Evolutionary conservation across 2,113 vertebrate genomes (phyloP), one percentile per base, ranked within the genome.

Genomic region (Rafetus swinhoei): DNA sequence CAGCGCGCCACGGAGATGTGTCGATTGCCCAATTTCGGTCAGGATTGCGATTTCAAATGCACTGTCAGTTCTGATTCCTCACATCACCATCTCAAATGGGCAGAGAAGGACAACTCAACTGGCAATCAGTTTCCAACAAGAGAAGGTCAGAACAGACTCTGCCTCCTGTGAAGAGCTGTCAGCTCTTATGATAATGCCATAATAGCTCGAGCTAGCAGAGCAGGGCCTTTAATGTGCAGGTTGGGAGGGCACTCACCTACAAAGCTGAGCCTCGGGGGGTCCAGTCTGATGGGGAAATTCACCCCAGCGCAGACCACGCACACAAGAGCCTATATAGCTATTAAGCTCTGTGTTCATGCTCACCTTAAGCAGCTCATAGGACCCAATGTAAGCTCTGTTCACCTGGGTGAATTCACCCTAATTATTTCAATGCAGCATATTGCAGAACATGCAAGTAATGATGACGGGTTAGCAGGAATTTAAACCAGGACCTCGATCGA

Each of bases 41-140:
- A 97, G 92, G 93, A 89, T 90, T 96, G 95, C 85, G 81, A 93
- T 93, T 97, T 97, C 93, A 98, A 97, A 98, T 89, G 91, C 93
- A 81, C 94, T 95, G 97, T 97, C 98, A 96, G 85, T 93, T 98
- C 95, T 95, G 93, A 98, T 98, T 98, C 97, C 94, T 98, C 96
- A 96, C 92, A 97, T 97, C 97, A 96, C 91, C 93, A 93, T 93
- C 94, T 96, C 93, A 82, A 92, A 95, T 92, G 96, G 93, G 93
- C 90, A 96, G 93, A 97, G 95, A 96, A 90, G 93, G 84, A 96
- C 93, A 90, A 93, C 95, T 96, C 96, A 98, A 96, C 94, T 86
- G 90, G 95, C 95, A 97, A 96, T 97, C 96, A 96, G 84, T 85
- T 97, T 97, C 97, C 60, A 32, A 82, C 96, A 90, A 92, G 86